Evolutionary conservation across 2,888 invertebrate species (phyloP).

Genomic region (Ichneumoninae sp.): DNA sequence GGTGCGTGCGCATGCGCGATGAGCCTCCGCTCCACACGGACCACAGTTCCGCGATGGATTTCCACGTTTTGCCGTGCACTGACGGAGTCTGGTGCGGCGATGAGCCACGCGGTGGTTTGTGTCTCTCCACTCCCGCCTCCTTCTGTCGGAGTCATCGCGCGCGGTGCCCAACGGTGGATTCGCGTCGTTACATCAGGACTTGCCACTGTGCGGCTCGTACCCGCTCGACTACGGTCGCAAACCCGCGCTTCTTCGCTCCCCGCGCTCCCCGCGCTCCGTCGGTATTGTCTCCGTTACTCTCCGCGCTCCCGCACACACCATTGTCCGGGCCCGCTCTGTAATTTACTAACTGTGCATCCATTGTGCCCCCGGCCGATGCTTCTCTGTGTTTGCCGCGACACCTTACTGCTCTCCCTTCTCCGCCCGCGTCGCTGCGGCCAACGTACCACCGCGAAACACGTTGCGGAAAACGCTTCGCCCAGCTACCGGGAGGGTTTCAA

Average conservation of each 20-base stretch:
- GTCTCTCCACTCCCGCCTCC: not conserved
- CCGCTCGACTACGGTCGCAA: constrained; percentile 49
- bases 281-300: constrained; percentile 46
- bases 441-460: not conserved
- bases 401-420: constrained; percentile 37
- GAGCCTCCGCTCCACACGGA: not conserved
- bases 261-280: constrained; percentile 26
- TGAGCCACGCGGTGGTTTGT: not conserved
- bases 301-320: constrained; percentile 58
- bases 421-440: not conserved
- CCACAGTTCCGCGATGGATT: not conserved
- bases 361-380: constrained; percentile 69
- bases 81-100: not conserved
- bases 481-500: not conserved
- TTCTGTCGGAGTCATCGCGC: not conserved
- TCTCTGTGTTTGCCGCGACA: constrained; percentile 58
- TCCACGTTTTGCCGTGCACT: not conserved
- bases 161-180: constrained; percentile 71
- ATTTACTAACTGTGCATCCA: constrained; percentile 80
- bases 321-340: constrained; percentile 76
- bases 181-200: constrained; percentile 72
- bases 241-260: constrained; percentile 27
- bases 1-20: not conserved
- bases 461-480: constrained; percentile 12
- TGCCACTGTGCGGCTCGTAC: constrained; percentile 59